Evolutionary conservation across 2,113 vertebrate genomes (phyloP), one percentile per base, ranked within the genome.

Genomic region (Salvelinus alpinus): DNA sequence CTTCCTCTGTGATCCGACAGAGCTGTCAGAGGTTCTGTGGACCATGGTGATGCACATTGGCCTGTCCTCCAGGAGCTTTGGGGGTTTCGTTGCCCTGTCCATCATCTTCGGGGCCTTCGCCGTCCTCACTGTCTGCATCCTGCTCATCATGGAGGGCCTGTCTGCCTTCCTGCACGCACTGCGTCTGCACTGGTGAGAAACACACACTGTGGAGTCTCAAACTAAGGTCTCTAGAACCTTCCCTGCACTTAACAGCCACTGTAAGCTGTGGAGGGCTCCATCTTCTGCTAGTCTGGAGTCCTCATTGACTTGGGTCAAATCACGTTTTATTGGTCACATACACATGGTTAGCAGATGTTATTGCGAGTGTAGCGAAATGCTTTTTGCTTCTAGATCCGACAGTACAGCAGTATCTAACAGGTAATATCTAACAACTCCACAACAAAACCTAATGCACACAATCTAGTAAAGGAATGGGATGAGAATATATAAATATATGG

Each of bases 21-120:
- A 99, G 90, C 86, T 99, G 65, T 99, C 98, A 0, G 97, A 99
- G 91, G 98, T 99, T 75, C 93, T 99, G 71, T 99, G 98, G 98
- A 92, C 95, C 81, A 99, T 99, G 98, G 97, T 99, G 85, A 96
- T 99, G 94, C 95, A 93, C 80, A 73, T 94, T 0, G 97, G 97
- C 84, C 93, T 99, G 31, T 88, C 86, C 0, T 84, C 93, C 34
- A 88, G 83, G 24, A 95, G 82, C 77, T 34, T 96, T 24, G 94
- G 68, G 0, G 97, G 97, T 34, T 91, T 94, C 44, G 4, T 98
- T 5, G 78, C 80, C 1, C 84, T 99, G n/a, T 87, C 95, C 91
- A 87, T 97, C 66, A 73, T 96, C 51, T 99, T 99, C 82, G 86
- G 86, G 24, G 89, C 92, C 79, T 99, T 99, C 0, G 94, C 97